Evolutionary conservation across 2,888 invertebrate genomes (phyloP), one percentile per base, ranked within the genome.

Genomic region (Drosophila borealis): DNA sequence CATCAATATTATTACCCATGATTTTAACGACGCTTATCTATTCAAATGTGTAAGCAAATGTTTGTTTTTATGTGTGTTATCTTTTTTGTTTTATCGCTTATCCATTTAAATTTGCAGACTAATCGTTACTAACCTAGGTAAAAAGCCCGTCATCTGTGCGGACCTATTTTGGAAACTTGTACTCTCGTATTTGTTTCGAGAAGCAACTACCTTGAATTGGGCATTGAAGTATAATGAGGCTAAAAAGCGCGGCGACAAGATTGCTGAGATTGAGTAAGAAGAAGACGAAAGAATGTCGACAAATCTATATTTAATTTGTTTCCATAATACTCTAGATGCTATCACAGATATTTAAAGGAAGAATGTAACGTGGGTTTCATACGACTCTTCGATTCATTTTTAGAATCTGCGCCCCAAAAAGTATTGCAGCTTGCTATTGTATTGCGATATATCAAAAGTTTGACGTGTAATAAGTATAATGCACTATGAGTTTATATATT

Each of bases 331-430:
- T 65, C 5, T 13, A 86, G 87, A 50, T 81, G 61, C 19, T 75
- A 87, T 25, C 69, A 61, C 34, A 64, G 69, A 17, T 44, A 78
- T 6, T 21, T 73, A n/a, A 73, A 73, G 49, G 84, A 87, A 45
- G 87, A 87, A 13, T 78, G 81, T 11, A 75, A 87, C 49, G 84
- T 87, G 14, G 79, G 87, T 4, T 87, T 82, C 29, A 61, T 82
- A 5, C 66, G 86, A 9, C 77, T 81, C 2, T 85, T 82, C 41
- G 82, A 82, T 41, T 71, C 74, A 11, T 87, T 82, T 50, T 41
- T 86, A 29, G 82, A 82, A 55, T 69, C 78, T 0, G 59, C 84
- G 5, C 87, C 82, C 0, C 82, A 82, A 54, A 82, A 86, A 61
- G 62, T 82, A 37, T 37, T 82, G 21, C 82, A 86, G 37, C 66